Conservation (phyloP, 2,797 vertebrate species). For the Lacerta viridis region DNA sequence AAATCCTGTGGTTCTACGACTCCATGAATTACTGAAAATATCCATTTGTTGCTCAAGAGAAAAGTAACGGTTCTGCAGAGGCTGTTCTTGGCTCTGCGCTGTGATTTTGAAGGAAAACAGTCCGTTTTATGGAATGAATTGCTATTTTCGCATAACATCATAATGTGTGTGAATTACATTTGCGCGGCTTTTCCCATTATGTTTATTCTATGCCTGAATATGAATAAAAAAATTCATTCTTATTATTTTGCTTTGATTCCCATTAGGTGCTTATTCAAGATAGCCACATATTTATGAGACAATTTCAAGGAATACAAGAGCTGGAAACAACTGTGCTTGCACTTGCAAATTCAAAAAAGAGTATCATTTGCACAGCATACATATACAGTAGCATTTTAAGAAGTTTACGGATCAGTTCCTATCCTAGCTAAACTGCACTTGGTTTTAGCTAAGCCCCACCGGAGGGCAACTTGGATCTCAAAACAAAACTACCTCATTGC, state of each 20-base stretch:
- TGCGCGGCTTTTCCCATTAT: constrained; percentile 21
- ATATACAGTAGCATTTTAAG: constrained; percentile 5
- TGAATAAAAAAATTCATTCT: constrained; percentile 10
- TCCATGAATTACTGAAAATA: not conserved
- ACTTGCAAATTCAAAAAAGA: not conserved
- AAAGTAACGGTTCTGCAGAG: not conserved
- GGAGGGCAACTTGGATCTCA: not conserved
- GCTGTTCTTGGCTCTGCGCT: not conserved
- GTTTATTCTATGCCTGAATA: constrained; percentile 22
- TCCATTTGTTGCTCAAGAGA: not conserved
- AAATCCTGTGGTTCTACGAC: not conserved
- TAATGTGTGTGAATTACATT: constrained; percentile 32
- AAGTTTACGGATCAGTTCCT: not conserved
- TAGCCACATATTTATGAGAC: constrained; percentile 6
- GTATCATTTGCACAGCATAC: constrained; percentile 5
- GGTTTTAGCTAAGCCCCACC: not conserved
- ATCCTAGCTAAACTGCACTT: not conserved
- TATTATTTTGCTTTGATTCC: constrained; percentile 28
- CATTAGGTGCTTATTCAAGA: constrained; percentile 36
- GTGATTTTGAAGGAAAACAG: not conserved
- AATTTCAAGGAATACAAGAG: constrained; percentile 7
- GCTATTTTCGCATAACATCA: constrained; percentile 33
- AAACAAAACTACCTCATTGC: not conserved
- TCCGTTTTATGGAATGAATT: constrained; percentile 1
- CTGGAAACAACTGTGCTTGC: constrained; percentile 20